A percentile compares a stretch with the other conserved stretches of the same genome.
phyloP scores from a whole-genome alignment of 2,113 vertebrate species.

The Scolopax mira region DNA sequence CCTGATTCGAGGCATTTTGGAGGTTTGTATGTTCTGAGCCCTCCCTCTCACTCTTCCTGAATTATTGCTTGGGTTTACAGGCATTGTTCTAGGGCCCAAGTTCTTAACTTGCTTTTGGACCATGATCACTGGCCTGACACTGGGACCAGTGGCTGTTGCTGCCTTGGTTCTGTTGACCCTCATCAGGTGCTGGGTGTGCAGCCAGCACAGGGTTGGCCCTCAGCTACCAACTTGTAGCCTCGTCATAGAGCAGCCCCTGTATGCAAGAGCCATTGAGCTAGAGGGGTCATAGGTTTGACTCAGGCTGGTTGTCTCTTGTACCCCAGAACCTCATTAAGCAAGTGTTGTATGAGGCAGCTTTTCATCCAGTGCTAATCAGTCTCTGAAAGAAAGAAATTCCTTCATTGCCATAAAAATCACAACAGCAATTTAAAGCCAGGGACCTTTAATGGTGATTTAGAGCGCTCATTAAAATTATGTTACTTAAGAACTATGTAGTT shows the following conservation, averaged over 20 bases:
- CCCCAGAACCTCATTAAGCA: background rate
- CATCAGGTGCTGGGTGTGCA: background rate
- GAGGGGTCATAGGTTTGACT: background rate
- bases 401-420: background rate
- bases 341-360: background rate
- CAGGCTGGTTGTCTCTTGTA: background rate
- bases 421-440: background rate
- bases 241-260: background rate
- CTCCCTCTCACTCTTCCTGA: background rate
- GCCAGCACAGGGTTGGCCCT: background rate
- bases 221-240: background rate
- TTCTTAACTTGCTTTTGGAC: background rate
- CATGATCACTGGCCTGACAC: background rate
- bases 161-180: background rate
- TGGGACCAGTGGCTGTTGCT: background rate
- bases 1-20: background rate
- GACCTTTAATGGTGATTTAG: background rate
- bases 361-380: background rate
- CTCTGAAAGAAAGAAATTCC: background rate
- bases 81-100: background rate
- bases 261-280: background rate
- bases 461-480: background rate
- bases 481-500: background rate
- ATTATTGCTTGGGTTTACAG: background rate
- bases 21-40: background rate